A percentile compares a stretch with the other conserved stretches of the same genome.
phyloP scores from a whole-genome alignment of 2,113 vertebrate species.

The Zingel zingel region DNA sequence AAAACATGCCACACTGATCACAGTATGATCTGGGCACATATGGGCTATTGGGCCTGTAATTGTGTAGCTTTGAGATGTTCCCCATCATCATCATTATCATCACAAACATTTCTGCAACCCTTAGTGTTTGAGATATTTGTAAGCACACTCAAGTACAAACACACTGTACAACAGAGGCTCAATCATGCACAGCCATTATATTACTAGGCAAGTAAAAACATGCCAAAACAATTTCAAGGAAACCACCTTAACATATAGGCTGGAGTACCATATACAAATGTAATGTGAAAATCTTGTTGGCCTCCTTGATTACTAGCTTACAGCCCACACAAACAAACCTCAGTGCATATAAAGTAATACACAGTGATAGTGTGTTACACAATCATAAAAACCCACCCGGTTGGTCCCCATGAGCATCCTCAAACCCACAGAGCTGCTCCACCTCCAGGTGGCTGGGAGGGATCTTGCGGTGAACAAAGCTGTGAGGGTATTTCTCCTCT shows the following conservation, averaged over 20 bases:
- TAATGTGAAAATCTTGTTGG: neutral
- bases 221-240: slow-evolving; percentile 1
- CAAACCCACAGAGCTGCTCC: slow-evolving; percentile 82
- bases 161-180: neutral
- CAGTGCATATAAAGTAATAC: slow-evolving; percentile 5
- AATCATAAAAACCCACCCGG: slow-evolving; percentile 52
- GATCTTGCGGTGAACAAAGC: slow-evolving; percentile 88
- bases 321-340: slow-evolving; percentile 4
- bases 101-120: neutral
- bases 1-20: neutral
- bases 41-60: neutral
- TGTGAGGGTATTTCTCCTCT: slow-evolving; percentile 90
- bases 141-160: neutral
- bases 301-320: slow-evolving; percentile 8
- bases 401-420: slow-evolving; percentile 71
- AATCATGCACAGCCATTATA: neutral
- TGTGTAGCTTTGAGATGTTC: neutral
- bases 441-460: slow-evolving; percentile 84
- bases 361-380: neutral
- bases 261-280: neutral
- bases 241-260: neutral
- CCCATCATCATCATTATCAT: neutral
- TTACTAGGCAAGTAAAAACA: slow-evolving; percentile 1
- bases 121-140: neutral
- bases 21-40: neutral